A percentile compares a stretch with the other conserved stretches of the same genome.
Evolutionary conservation across 2,797 vertebrate species (phyloP).

Genomic region (Sylvilagus floridanus): DNA sequence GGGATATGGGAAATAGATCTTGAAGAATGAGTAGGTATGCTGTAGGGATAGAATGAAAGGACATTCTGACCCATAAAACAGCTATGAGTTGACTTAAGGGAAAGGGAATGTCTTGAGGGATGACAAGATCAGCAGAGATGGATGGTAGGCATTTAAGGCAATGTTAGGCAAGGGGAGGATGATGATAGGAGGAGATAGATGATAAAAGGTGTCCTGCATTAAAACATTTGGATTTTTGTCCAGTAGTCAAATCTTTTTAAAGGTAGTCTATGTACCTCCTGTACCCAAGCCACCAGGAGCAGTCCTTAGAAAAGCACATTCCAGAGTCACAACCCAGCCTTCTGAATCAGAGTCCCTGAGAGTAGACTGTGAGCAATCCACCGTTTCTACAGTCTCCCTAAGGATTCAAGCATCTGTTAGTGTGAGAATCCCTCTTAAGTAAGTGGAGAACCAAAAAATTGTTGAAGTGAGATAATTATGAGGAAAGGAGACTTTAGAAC

Average conservation of each 20-base stretch:
- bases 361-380: not conserved
- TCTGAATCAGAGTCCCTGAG: not conserved
- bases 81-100: not conserved
- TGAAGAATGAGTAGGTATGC: not conserved
- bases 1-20: not conserved
- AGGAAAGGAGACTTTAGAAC: not conserved
- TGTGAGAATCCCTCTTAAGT: not conserved
- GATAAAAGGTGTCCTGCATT: not conserved
- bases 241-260: not conserved
- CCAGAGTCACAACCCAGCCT: not conserved
- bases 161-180: not conserved
- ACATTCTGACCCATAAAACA: not conserved
- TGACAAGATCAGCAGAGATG: not conserved
- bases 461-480: not conserved
- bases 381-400: not conserved
- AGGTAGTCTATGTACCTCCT: not conserved
- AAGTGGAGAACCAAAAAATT: not conserved
- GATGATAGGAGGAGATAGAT: not conserved
- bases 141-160: not conserved
- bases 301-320: not conserved
- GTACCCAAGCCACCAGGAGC: not conserved
- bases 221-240: not conserved
- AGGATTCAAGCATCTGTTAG: not conserved
- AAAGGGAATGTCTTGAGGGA: not conserved
- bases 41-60: not conserved